These are phyloP conservation scores for Megaleporinus macrocephalus DNA, from an alignment of 2,113 vertebrate species.

Conservation along the genomic window DNA sequence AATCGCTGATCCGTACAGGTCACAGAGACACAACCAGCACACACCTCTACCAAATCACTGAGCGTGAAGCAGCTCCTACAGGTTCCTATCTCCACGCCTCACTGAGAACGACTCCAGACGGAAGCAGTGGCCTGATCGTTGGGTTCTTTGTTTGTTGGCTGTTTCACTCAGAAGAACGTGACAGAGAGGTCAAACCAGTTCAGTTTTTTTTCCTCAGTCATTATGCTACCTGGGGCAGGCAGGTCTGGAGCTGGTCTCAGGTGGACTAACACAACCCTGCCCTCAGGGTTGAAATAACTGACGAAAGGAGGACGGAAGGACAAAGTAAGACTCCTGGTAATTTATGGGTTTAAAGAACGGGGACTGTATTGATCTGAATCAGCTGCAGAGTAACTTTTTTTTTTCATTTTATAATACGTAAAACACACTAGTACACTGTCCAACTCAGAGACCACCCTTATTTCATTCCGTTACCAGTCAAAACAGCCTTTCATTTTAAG, in stretches of 20 bases:
- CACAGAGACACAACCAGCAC: background rate
- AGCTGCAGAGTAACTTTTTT: too few relatives aligned
- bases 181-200: conserved; percentile 52
- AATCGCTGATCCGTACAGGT: conserved; percentile 5
- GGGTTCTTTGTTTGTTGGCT: conserved; percentile 28
- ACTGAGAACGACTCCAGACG: conserved; percentile 16
- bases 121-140: conserved; percentile 10
- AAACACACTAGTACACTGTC: too few relatives aligned
- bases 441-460: too few relatives aligned
- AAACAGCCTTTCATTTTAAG: too few relatives aligned
- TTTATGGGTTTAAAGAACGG: background rate
- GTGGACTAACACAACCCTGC: conserved; percentile 40
- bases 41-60: conserved; percentile 31
- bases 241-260: conserved; percentile 22
- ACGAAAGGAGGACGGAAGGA: conserved; percentile 17
- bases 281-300: conserved; percentile 7
- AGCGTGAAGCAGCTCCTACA: background rate
- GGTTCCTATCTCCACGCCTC: conserved; percentile 13
- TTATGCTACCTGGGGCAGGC: conserved; percentile 2
- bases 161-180: conserved; percentile 15
- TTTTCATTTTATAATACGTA: too few relatives aligned
- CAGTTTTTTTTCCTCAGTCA: conserved; percentile 12
- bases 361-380: background rate
- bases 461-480: too few relatives aligned
- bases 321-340: background rate